These are phyloP conservation scores for Fregata magnificens DNA, from an alignment of 2,113 vertebrate genomes.

Conservation along the genomic window DNA sequence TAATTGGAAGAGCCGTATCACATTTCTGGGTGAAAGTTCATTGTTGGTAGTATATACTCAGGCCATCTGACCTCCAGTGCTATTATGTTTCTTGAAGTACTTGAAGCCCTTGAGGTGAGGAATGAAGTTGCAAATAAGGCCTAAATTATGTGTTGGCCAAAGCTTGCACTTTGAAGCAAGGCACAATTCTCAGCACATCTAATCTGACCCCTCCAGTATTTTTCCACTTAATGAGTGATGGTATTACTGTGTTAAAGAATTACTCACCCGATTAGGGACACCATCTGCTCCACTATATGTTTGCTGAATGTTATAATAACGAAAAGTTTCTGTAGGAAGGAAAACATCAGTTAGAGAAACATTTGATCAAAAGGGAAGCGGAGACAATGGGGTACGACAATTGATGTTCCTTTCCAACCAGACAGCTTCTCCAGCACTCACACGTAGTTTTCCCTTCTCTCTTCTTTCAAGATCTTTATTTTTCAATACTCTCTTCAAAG, in stretches of 20 bases:
- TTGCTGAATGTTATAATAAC: slow-evolving; percentile 93
- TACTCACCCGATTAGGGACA: slow-evolving; percentile 93
- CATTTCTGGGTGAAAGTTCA: background rate
- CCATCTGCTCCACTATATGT: slow-evolving; percentile 94
- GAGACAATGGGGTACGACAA: background rate
- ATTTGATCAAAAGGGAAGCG: background rate
- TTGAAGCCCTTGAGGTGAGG: background rate
- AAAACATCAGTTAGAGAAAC: slow-evolving; percentile 55
- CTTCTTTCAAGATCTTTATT: background rate
- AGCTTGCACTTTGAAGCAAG: background rate
- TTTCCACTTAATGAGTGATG: slow-evolving; percentile 4
- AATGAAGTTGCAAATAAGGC: background rate
- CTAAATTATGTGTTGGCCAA: background rate
- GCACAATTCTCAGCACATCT: background rate
- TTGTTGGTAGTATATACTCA: background rate
- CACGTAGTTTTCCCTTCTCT: background rate
- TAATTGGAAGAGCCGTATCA: background rate
- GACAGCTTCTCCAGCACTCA: background rate
- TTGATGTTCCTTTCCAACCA: background rate
- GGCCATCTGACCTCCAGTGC: background rate
- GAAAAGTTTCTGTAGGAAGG: slow-evolving; percentile 89
- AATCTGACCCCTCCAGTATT: background rate
- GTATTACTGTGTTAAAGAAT: slow-evolving; percentile 46
- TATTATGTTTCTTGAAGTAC: background rate
- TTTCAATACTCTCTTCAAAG: background rate